Percentiles rank a stretch among this genome's conserved stretches.
Evolutionary conservation across 1,140 invertebrate genomes (phyloP).

Genomic region (Rhopalosiphum padi): DNA sequence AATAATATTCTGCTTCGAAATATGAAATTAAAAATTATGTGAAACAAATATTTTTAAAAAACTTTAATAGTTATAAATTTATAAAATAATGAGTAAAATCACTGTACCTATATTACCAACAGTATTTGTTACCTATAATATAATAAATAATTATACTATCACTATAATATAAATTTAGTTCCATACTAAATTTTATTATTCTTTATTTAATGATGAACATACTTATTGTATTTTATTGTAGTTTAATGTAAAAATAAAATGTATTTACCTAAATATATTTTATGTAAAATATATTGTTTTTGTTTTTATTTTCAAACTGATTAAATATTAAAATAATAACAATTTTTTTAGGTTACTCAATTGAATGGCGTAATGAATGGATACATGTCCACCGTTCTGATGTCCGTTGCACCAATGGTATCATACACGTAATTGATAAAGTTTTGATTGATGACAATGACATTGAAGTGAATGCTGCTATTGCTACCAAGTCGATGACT

Average conservation of each 20-base stretch:
- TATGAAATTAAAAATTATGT: too few relatives aligned
- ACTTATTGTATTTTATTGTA: background rate
- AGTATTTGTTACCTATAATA: too few relatives aligned
- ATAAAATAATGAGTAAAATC: too few relatives aligned
- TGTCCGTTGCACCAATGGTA: constrained; percentile 90
- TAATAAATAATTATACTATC: too few relatives aligned
- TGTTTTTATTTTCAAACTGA: background rate
- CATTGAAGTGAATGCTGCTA: constrained; percentile 72
- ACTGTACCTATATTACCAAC: too few relatives aligned
- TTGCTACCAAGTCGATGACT: background rate
- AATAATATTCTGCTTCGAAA: too few relatives aligned
- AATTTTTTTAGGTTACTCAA: constrained; percentile 73
- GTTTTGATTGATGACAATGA: constrained; percentile 84
- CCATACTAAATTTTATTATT: too few relatives aligned
- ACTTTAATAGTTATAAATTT: too few relatives aligned
- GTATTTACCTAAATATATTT: background rate
- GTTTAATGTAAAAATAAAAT: background rate
- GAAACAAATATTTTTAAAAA: too few relatives aligned
- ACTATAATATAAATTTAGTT: too few relatives aligned
- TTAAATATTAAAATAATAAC: background rate
- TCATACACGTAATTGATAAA: constrained; percentile 89
- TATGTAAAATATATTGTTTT: background rate
- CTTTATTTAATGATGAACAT: too few relatives aligned
- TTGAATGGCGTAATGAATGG: constrained; percentile 82
- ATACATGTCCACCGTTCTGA: constrained; percentile 87